Conservation (phyloP, 2,888 invertebrate genomes). For the Parnassius apollo region DNA sequence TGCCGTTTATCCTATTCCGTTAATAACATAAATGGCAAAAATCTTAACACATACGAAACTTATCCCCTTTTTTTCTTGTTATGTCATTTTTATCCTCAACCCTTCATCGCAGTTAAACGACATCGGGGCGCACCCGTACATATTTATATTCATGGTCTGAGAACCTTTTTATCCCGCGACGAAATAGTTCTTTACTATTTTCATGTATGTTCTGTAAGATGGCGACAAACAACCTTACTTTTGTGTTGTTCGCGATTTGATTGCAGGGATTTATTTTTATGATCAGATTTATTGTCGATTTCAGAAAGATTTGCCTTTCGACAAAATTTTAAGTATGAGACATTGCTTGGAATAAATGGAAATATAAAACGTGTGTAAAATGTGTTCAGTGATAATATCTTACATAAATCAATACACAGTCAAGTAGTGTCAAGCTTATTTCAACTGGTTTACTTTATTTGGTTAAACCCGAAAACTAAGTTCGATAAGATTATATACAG, state of each 20-base stretch:
- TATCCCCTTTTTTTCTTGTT: conserved; percentile 3
- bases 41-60: neutral
- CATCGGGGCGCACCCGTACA: conserved; percentile 51
- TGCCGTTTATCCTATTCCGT: no score
- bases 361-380: neutral
- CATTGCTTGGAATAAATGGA: conserved; percentile 29
- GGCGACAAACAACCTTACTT: conserved; percentile 75
- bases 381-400: no score
- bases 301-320: conserved; percentile 60
- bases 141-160: conserved; percentile 71
- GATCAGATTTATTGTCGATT: conserved; percentile 76
- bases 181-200: conserved; percentile 67
- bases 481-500: no score
- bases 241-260: conserved; percentile 75
- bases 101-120: conserved; percentile 49
- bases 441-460: no score
- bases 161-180: conserved; percentile 63
- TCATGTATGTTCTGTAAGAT: conserved; percentile 65
- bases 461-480: no score
- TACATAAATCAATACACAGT: no score
- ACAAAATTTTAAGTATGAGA: conserved; percentile 51
- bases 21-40: no score
- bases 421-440: no score
- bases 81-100: conserved; percentile 34
- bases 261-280: conserved; percentile 78